Evolutionary conservation across 2,888 invertebrate species (phyloP).

Genomic region (Eupithecia pulchellata): DNA sequence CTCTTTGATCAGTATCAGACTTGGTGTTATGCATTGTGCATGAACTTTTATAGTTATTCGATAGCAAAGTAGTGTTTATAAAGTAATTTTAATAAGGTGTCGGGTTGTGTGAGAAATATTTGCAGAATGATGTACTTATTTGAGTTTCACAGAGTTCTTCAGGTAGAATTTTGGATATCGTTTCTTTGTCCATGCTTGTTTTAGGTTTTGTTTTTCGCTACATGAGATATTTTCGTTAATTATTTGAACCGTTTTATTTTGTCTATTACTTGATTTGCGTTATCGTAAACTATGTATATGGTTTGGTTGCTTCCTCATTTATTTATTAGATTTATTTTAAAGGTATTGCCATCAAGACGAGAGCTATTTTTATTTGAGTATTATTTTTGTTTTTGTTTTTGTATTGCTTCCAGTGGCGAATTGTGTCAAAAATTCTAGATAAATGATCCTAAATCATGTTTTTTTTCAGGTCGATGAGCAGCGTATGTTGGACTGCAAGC

Average conservation of each 20-base stretch:
- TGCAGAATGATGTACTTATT: conserved; percentile 22
- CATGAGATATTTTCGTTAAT: background rate
- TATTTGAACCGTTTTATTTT: background rate
- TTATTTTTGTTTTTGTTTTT: background rate
- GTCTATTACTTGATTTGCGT: background rate
- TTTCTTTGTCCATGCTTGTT: background rate
- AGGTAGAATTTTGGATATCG: conserved; percentile 8
- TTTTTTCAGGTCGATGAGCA: conserved; percentile 32
- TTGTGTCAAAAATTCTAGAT: background rate
- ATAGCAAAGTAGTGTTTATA: background rate
- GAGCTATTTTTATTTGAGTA: background rate
- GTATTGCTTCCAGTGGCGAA: background rate
- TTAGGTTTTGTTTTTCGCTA: background rate
- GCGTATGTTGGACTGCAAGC: conserved; percentile 45
- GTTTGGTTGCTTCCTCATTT: background rate
- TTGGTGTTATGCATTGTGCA: conserved; percentile 4
- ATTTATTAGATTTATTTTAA: background rate
- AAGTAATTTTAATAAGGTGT: background rate
- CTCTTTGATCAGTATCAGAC: background rate
- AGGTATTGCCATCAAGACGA: background rate
- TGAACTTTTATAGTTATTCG: background rate
- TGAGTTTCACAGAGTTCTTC: conserved; percentile 23
- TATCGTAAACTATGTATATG: background rate
- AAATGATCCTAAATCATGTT: background rate
- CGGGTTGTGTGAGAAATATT: background rate